Conservation (phyloP, 1,140 invertebrate species). For the Musca domestica region DNA sequence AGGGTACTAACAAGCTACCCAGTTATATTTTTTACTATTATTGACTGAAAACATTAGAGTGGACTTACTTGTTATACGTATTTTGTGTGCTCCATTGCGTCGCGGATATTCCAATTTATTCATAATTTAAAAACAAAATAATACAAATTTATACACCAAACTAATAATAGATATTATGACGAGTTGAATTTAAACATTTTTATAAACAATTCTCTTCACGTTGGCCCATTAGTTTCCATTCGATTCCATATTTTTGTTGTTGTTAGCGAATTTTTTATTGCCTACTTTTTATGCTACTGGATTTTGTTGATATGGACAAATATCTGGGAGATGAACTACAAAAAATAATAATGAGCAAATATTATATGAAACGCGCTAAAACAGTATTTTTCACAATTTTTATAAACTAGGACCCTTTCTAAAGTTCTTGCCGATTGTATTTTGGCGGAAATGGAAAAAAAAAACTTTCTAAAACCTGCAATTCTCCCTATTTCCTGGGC, state of each 20-base stretch:
- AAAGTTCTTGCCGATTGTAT: too few species aligned
- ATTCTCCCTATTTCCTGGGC: too few species aligned
- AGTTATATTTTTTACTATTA: too few species aligned
- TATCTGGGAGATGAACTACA: slow-evolving; percentile 25
- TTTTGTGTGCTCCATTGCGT: slow-evolving; percentile 53
- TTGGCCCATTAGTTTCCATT: slow-evolving; percentile 28
- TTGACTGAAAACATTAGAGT: not conserved
- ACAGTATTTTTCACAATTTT: slow-evolving; percentile 34
- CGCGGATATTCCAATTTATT: slow-evolving; percentile 54
- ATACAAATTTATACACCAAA: slow-evolving; percentile 12
- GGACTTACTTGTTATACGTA: slow-evolving; percentile 54
- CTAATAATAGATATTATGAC: too few species aligned
- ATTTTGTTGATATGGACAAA: slow-evolving; percentile 25
- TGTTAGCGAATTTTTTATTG: slow-evolving; percentile 14
- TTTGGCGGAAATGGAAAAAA: too few species aligned
- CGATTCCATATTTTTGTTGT: slow-evolving; percentile 24
- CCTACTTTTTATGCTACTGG: too few species aligned
- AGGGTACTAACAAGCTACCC: too few species aligned
- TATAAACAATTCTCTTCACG: too few species aligned
- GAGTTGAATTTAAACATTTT: too few species aligned
- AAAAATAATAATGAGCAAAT: too few species aligned
- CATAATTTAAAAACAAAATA: slow-evolving; percentile 38
- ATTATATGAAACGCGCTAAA: slow-evolving; percentile 4
- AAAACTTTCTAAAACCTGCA: too few species aligned
- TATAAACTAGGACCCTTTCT: too few species aligned